Conservation (phyloP, 2,113 vertebrate species). For the Alexandromys fortis region DNA sequence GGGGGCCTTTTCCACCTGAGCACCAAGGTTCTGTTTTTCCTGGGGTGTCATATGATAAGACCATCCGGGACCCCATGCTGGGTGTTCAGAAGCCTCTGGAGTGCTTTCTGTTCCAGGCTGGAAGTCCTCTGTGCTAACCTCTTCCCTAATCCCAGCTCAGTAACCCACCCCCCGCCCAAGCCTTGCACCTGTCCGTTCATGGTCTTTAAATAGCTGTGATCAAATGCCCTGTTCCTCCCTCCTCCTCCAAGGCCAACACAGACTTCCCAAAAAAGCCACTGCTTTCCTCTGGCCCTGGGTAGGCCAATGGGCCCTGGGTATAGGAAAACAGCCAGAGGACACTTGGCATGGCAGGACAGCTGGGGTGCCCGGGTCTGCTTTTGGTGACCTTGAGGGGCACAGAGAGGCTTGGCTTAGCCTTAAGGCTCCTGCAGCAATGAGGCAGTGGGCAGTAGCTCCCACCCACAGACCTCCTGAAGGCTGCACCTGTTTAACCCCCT, state of each 20-base stretch:
- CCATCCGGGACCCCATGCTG: neutral
- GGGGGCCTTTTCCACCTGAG: rapidly evolving
- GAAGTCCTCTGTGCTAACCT: neutral
- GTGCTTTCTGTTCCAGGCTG: neutral
- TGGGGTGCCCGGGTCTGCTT: neutral
- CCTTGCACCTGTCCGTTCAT: conserved; percentile 22
- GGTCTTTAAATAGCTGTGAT: neutral
- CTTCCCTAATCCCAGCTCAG: neutral
- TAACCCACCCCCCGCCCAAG: rapidly evolving
- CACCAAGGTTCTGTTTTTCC: neutral
- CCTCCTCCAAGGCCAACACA: neutral
- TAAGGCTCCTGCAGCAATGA: rapidly evolving
- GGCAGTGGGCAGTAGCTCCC: neutral
- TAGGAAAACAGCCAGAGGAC: conserved; percentile 17
- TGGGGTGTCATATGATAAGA: too few relatives aligned
- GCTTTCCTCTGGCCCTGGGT: neutral
- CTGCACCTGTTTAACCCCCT: rapidly evolving
- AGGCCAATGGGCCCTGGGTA: neutral
- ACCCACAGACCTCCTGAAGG: rapidly evolving
- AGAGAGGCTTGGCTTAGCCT: too few relatives aligned
- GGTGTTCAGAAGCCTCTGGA: neutral
- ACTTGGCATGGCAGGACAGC: neutral
- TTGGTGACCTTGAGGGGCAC: neutral
- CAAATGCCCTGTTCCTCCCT: neutral
- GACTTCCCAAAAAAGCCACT: neutral